A percentile compares a stretch with the other conserved stretches of the same genome.
These are phyloP conservation scores for Pemphigus obesinymphae DNA, from an alignment of 1,140 invertebrate species.

Conservation along the genomic window DNA sequence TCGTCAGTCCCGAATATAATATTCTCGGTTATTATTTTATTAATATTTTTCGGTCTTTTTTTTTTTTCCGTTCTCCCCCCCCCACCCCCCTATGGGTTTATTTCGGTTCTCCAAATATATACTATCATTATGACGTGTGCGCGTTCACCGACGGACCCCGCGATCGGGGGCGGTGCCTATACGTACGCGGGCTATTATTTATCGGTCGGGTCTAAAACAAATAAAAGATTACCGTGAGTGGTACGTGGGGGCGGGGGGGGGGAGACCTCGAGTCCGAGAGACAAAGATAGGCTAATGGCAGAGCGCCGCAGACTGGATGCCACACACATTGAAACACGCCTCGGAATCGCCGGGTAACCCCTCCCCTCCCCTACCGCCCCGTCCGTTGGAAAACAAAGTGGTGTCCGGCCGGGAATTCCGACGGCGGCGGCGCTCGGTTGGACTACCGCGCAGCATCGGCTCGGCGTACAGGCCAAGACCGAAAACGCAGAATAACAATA, in stretches of 20 bases:
- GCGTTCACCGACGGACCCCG: neutral
- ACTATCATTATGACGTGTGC: neutral
- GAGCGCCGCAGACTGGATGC: slow-evolving; percentile 10
- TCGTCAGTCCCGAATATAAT: slow-evolving; percentile 20
- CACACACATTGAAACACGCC: slow-evolving; percentile 30
- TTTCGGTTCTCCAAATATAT: too few relatives aligned
- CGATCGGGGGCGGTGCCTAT: slow-evolving; percentile 1
- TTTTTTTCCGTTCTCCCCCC: too few relatives aligned
- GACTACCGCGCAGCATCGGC: too few relatives aligned
- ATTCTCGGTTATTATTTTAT: neutral
- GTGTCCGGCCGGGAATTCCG: too few relatives aligned
- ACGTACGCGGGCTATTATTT: slow-evolving; percentile 14
- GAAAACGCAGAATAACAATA: too few relatives aligned
- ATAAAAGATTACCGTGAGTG: slow-evolving; percentile 13
- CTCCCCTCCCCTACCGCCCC: too few relatives aligned
- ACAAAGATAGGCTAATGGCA: slow-evolving; percentile 29
- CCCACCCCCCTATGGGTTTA: too few relatives aligned
- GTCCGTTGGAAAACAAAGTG: neutral
- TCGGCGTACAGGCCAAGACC: too few relatives aligned
- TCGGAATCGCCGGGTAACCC: neutral
- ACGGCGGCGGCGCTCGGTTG: too few relatives aligned
- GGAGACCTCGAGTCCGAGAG: neutral
- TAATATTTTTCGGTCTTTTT: too few relatives aligned
- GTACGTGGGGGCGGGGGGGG: neutral
- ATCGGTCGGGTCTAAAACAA: slow-evolving; percentile 36